Percentiles rank a stretch among this genome's conserved stretches.
These are phyloP conservation scores for Sicus ferrugineus DNA, from an alignment of 2,888 invertebrate species.

Conservation along the genomic window DNA sequence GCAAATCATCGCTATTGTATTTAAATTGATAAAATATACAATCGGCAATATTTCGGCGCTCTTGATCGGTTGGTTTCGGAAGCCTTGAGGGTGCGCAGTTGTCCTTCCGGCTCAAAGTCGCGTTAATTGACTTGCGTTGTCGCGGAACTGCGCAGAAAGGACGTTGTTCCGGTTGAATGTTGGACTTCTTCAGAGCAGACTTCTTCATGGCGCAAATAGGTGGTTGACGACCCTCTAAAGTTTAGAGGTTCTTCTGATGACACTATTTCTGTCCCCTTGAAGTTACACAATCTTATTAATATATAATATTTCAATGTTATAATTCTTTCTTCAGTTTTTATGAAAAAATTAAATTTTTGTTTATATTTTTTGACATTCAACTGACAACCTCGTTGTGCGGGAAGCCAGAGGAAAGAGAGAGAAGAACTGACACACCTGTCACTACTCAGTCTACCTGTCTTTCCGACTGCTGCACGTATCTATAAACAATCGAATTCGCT, in stretches of 20 bases:
- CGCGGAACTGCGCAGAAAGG: conserved; percentile 50
- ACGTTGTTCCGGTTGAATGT: conserved; percentile 50
- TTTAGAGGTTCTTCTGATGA: background rate
- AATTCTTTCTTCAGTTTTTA: background rate
- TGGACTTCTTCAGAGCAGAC: conserved; percentile 36
- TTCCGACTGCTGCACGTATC: background rate
- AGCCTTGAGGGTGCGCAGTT: background rate
- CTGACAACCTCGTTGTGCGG: background rate
- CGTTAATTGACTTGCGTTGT: conserved; percentile 30
- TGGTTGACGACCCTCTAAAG: background rate
- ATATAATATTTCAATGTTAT: background rate
- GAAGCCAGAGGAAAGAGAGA: background rate
- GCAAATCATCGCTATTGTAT: conserved; percentile 60
- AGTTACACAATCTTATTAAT: background rate
- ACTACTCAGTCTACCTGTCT: background rate
- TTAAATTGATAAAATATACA: conserved; percentile 59
- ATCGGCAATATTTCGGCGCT: conserved; percentile 51
- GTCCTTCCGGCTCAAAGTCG: conserved; percentile 15
- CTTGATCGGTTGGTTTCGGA: conserved; percentile 13
- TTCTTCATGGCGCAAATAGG: conserved; percentile 36
- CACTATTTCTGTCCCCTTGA: background rate
- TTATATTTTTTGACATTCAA: background rate
- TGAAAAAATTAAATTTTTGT: background rate
- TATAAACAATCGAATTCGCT: background rate
- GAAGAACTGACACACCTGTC: background rate